Base-by-base conservation (phyloP, 2,888 invertebrate species). In the Volucella inanis region DNA sequence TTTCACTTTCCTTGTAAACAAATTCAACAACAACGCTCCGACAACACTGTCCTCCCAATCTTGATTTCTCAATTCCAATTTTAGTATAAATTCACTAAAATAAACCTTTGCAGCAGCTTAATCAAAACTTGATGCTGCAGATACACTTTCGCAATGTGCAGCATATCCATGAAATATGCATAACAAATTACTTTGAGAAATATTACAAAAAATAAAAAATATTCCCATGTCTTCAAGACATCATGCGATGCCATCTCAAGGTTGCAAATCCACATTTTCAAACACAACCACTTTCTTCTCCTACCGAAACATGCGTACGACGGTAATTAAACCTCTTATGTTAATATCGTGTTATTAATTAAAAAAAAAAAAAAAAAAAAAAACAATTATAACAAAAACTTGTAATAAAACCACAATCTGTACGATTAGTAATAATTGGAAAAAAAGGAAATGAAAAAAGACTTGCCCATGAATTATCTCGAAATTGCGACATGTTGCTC, bases 381-480 rank as follows among this genome's bases (percentile, higher is more conserved):
- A 41, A n/a, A 41, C 11, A 50, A 22, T 47, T 38, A 31, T 31
- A 31, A 31, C 31, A 31, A 31, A 31, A 31, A 31, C 31, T 31
- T 0, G 31, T 31, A 31, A 31, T 31, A 31, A 41, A 43, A 15
- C 64, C 47, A 74, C 55, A 49, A 41, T 6, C 59, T 57, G 14
- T 55, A 59, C 6, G 11, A 45, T 31, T 59, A 15, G 12, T 54
- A 10, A 65, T 31, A 49, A 61, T 31, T 49, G 43, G 22, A 67
- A 67, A 65, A 50, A 2, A 8, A 18, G 47, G 31, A 52, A 12
- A 61, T 10, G 39, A 45, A 18, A 18, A 74, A 8, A 81, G 76
- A 90, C 91, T 90, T 89, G 91, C 90, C 90, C 90, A 91, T 89
- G 91, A 91, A 90, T 91, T 91, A 89, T 91, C 90, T 87, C 90